Percentiles rank a stretch among this genome's conserved stretches.
These are phyloP conservation scores for Alouatta palliata DNA, from an alignment of 2,113 vertebrate species.

Conservation along the genomic window DNA sequence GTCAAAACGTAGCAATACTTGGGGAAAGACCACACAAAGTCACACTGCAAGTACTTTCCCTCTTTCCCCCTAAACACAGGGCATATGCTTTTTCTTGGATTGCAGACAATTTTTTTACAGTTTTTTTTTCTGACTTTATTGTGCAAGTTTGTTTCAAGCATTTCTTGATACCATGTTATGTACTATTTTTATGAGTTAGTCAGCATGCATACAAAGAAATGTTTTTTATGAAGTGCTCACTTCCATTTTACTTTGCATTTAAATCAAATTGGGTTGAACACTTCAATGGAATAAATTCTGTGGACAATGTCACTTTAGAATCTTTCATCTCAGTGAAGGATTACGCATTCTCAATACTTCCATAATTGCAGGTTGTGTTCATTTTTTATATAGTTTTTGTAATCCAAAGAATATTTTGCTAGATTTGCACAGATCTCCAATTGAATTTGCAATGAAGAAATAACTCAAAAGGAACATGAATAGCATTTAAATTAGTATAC, in stretches of 20 bases:
- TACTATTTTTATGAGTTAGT: slow-evolving; percentile 61
- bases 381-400: slow-evolving; percentile 82
- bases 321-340: slow-evolving; percentile 78
- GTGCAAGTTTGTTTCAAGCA: slow-evolving; percentile 49
- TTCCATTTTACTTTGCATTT: slow-evolving; percentile 52
- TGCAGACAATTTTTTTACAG: slow-evolving; percentile 47
- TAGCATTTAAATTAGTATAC: slow-evolving; percentile 67
- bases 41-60: slow-evolving; percentile 59
- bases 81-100: not conserved
- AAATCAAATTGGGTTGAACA: slow-evolving; percentile 54
- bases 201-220: slow-evolving; percentile 53
- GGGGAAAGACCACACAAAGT: slow-evolving; percentile 73
- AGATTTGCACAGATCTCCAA: slow-evolving; percentile 85
- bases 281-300: slow-evolving; percentile 72
- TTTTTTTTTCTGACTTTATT: not conserved
- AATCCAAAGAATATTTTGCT: slow-evolving; percentile 89
- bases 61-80: slow-evolving; percentile 30
- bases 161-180: slow-evolving; percentile 49
- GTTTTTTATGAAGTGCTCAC: slow-evolving; percentile 46
- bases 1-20: slow-evolving; percentile 80
- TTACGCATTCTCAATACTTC: slow-evolving; percentile 75
- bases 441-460: slow-evolving; percentile 79
- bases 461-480: slow-evolving; percentile 60
- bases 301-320: slow-evolving; percentile 75
- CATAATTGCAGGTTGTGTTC: slow-evolving; percentile 76